Evolutionary conservation across 2,888 invertebrate species (phyloP), one percentile per base, ranked within the genome.

Genomic region (Lamellibrachia satsuma): DNA sequence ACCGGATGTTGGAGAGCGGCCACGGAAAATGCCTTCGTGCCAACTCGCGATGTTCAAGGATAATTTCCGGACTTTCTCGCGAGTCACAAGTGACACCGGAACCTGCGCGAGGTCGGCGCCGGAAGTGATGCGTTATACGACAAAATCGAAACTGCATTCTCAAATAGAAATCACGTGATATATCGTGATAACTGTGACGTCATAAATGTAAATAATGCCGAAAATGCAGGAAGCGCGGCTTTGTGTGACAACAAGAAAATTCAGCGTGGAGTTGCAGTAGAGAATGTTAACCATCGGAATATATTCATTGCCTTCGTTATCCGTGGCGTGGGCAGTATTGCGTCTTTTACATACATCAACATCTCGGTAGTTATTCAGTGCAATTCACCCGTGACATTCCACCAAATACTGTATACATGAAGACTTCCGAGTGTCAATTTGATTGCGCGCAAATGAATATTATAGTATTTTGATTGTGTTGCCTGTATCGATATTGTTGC

Each of bases 111-210:
- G 75, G 75, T 22, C 75, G 75, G 4, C 75, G 22, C 75, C 75
- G 75, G 75, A 75, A 75, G 22, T 75, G 75, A 75, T 75, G 75
- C 75, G 75, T 75, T 22, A 75, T 75, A 75, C 75, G n/a, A 75
- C 75, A 75, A 75, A 75, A 75, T n/a, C n/a, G 75, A 75, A 75
- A 75, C 3, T 75, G 75, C 75, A 75, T n/a, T 22, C 22, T 15
- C 15, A 75, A 75, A 22, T 75, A n/a, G 22, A 75, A 75, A 75
- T 75, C 75, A 75, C 75, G 75, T 75, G 75, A 75, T 4, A 75
- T 22, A 3, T 75, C 75, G 75, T 75, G 75, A 15, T 75, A 6
- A 22, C 22, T n/a, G 22, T 75, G 22, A 75, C 15, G 75, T 22
- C 22, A 22, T 75, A 15, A n/a, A 75, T 75, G 75, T n/a, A 60